phyloP scores from a whole-genome alignment of 2,888 invertebrate genomes.

The Augiades crinisus region DNA sequence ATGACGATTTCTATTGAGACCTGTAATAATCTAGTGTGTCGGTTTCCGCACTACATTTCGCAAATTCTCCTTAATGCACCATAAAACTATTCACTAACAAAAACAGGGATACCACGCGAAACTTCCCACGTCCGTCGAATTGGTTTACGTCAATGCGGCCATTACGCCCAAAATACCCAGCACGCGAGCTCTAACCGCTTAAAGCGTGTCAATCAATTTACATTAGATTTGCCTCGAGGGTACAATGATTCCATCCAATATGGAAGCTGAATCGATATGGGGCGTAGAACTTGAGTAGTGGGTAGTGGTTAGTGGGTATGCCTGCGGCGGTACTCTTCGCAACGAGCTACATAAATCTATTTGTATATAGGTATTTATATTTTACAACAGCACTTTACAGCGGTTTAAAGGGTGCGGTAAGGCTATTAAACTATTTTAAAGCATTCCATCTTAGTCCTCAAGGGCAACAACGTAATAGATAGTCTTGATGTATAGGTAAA shows the following conservation, averaged over 20 bases:
- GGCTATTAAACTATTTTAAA: no score
- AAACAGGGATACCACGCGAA: slow-evolving; percentile 48
- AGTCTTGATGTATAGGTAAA: no score
- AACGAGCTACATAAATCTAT: neutral
- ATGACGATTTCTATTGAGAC: no score
- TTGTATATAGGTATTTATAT: no score
- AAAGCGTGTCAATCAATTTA: slow-evolving; percentile 72
- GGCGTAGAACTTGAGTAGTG: no score
- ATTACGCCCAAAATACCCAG: slow-evolving; percentile 65
- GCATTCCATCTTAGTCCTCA: no score
- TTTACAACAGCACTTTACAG: no score
- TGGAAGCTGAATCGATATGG: slow-evolving; percentile 7
- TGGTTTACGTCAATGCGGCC: slow-evolving; percentile 72
- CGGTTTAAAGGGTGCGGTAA: no score
- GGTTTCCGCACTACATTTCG: slow-evolving; percentile 9
- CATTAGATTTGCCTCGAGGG: slow-evolving; percentile 52
- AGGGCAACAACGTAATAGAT: no score
- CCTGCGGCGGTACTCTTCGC: no score
- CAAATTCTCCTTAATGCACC: slow-evolving; percentile 39
- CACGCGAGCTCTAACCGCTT: slow-evolving; percentile 55
- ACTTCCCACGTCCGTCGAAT: slow-evolving; percentile 63
- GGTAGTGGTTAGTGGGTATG: no score
- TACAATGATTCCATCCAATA: slow-evolving; percentile 40
- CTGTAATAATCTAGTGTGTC: slow-evolving; percentile 1
- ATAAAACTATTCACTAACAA: slow-evolving; percentile 51